phyloP scores from a whole-genome alignment of 2,888 invertebrate species.

The Conchocele bisecta region DNA sequence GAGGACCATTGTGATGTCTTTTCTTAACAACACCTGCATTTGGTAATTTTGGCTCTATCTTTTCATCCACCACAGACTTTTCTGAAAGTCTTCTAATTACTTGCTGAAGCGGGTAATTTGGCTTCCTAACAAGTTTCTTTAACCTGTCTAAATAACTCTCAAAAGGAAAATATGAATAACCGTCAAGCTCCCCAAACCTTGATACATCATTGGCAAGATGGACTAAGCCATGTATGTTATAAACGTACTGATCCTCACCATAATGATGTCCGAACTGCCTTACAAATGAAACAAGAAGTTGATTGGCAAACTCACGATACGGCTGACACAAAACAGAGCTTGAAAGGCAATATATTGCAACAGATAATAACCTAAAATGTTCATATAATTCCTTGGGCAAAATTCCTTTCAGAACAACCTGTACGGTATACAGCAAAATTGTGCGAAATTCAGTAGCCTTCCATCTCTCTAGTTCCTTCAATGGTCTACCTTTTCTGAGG shows the following conservation, averaged over 20 bases:
- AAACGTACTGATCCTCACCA: constrained; percentile 71
- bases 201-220: constrained; percentile 78
- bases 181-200: constrained; percentile 73
- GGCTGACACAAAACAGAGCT: not conserved
- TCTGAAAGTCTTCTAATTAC: constrained; percentile 37
- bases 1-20: constrained; percentile 6
- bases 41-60: constrained; percentile 3
- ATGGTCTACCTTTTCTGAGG: constrained; percentile 62
- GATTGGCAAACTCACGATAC: constrained; percentile 57
- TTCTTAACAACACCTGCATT: constrained; percentile 7
- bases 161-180: constrained; percentile 78
- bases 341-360: not conserved
- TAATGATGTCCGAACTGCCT: constrained; percentile 68
- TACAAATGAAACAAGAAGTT: constrained; percentile 68
- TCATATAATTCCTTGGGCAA: constrained; percentile 22
- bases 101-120: constrained; percentile 30
- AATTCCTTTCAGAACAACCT: constrained; percentile 58
- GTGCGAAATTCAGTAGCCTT: constrained; percentile 68
- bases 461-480: constrained; percentile 66
- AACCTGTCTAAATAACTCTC: constrained; percentile 74
- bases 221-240: constrained; percentile 80
- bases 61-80: not conserved
- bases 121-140: constrained; percentile 35
- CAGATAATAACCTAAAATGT: not conserved
- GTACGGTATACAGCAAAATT: constrained; percentile 66